phyloP scores from a whole-genome alignment of 2,888 invertebrate genomes.

The Agapostemon virescens region DNA sequence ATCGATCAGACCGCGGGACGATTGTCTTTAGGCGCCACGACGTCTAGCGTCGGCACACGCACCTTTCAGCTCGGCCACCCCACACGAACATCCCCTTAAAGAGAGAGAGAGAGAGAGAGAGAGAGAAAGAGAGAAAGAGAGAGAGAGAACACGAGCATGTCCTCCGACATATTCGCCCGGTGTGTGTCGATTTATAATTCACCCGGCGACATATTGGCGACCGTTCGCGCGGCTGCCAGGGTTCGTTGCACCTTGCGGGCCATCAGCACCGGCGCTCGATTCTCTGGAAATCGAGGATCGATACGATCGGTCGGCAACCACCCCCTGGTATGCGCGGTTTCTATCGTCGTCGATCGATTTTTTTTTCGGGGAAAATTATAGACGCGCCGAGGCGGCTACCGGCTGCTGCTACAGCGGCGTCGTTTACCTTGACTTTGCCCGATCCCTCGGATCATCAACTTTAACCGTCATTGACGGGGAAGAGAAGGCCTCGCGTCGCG shows the following conservation, averaged over 20 bases:
- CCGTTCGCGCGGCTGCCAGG: conserved; percentile 26
- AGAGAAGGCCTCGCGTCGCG: conserved; percentile 5
- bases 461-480: conserved; percentile 9
- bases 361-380: too few relatives aligned
- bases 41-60: conserved; percentile 77
- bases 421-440: conserved; percentile 11
- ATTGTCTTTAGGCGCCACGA: conserved; percentile 79
- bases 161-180: conserved; percentile 53
- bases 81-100: conserved; percentile 22
- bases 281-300: conserved; percentile 9
- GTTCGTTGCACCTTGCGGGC: conserved; percentile 61
- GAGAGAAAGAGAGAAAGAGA: too few relatives aligned
- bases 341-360: neutral
- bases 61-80: conserved; percentile 51
- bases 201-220: conserved; percentile 62
- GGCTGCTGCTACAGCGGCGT: neutral
- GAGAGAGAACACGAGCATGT: too few relatives aligned
- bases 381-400: too few relatives aligned
- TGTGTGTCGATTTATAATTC: conserved; percentile 69
- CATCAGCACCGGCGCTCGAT: neutral
- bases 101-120: too few relatives aligned
- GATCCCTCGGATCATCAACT: neutral
- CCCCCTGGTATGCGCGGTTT: neutral
- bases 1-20: conserved; percentile 78
- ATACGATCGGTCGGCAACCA: neutral